phyloP scores from a whole-genome alignment of 2,888 invertebrate genomes.

The Drosophila neonasuta region DNA sequence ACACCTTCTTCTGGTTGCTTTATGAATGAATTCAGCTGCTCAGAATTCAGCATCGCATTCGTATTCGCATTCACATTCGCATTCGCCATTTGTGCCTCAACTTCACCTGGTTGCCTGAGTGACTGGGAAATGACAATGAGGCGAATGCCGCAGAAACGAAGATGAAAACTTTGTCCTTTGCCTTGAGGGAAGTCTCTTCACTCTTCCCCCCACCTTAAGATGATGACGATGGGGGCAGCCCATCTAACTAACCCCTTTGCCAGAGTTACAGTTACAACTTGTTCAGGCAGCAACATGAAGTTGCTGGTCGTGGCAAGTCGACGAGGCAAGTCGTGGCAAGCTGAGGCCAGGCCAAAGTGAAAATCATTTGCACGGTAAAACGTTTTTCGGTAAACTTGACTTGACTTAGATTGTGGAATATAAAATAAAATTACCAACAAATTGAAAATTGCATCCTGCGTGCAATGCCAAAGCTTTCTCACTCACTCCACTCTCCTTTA shows the following conservation, averaged over 20 bases:
- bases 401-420: conserved; percentile 75
- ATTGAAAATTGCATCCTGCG: conserved; percentile 77
- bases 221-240: background rate
- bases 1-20: conserved; percentile 35
- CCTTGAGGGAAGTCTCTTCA: conserved; percentile 36
- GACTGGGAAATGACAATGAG: conserved; percentile 59
- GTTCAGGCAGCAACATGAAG: conserved; percentile 35
- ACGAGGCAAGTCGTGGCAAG: background rate
- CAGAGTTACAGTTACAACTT: conserved; percentile 65
- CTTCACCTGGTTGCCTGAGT: conserved; percentile 38
- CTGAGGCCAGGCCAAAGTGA: conserved; percentile 54
- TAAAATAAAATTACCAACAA: conserved; percentile 76
- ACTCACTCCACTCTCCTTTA: background rate
- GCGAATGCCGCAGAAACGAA: conserved; percentile 51
- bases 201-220: background rate
- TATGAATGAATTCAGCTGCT: conserved; percentile 63
- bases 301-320: conserved; percentile 20
- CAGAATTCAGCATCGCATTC: conserved; percentile 41
- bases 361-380: conserved; percentile 76
- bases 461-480: conserved; percentile 38
- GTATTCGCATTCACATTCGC: conserved; percentile 25
- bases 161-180: conserved; percentile 66
- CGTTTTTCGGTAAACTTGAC: conserved; percentile 76
- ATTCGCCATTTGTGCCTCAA: conserved; percentile 4
- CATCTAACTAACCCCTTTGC: conserved; percentile 8